Base-by-base conservation (phyloP, 2,797 vertebrate species). In the Sebastes ruberrimus region DNA sequence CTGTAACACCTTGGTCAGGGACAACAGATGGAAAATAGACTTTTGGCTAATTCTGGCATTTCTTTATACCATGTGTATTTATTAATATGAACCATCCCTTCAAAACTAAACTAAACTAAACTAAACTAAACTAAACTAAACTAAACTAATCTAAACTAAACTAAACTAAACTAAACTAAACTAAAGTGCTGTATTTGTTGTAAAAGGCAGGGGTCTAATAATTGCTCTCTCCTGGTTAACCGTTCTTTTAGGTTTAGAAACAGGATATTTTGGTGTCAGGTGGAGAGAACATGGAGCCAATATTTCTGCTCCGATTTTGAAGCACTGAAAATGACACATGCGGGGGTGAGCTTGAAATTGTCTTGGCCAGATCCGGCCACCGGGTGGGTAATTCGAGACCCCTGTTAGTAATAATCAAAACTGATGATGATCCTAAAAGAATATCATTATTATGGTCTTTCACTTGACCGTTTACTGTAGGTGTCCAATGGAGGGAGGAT, bases 121-220 rank as follows among this genome's bases (percentile, higher is more conserved):
- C 32, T 4, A 33, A 33, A 10, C 32, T 4, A 33, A 10, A 2
- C 33, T 2, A 33, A 38, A 38, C 13, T 1, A 42, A 38, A 38
- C 11, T 0, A 13, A 38, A 35, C 33, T 2, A 35, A 11, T 0
- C 9, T 4, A 33, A 32, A 3, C 1, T 0, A 33, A 33, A 10
- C 9, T 0, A 35, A 35, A 11, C 32, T 4, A 33, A 9, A 35
- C 35, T 38, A 5, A 38, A 38, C 10, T 13, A 14, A 14, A 42
- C 38, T 42, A 14, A 49, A 52, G 46, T 52, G 18, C 46, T 52
- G 18, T 52, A 20, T 52, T n/a, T 49, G 5, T 42, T 32, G 9
- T 42, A 10, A 62, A 22, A 8, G 14, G 23, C 49, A 25, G 10
- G 18, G 6, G 27, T 67, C 14, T 27, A 5, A 65, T 28, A 35